Conservation (phyloP, 2,797 vertebrate genomes). For the Sternotherus odoratus region DNA sequence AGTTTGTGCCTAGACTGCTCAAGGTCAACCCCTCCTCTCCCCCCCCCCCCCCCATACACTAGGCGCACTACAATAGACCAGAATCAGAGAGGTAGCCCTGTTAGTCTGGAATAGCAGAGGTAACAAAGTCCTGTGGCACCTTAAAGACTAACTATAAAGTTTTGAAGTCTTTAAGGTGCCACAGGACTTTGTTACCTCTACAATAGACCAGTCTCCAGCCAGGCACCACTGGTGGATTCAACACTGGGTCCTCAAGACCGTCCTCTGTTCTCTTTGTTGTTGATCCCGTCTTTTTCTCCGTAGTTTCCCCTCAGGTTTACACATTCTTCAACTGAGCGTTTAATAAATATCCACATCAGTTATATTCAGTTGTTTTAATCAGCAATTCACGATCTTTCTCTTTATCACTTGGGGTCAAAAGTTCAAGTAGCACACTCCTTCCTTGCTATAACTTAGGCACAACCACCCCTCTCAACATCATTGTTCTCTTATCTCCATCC, state of each 20-base stretch:
- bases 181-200: no score
- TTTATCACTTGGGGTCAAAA: slow-evolving; percentile 58
- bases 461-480: background rate
- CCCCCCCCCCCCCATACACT: background rate
- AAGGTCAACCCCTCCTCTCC: no score
- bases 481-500: background rate
- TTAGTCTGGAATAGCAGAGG: no score
- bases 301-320: background rate
- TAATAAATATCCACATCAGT: background rate
- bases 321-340: background rate
- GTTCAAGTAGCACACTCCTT: slow-evolving; percentile 28
- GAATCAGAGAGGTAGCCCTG: no score
- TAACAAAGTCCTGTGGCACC: no score
- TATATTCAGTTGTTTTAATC: background rate
- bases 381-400: background rate
- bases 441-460: background rate
- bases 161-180: no score
- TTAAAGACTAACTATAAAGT: no score
- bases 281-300: background rate
- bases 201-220: background rate
- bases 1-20: no score
- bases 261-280: background rate
- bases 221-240: background rate
- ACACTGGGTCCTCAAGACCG: background rate
- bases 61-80: background rate